Conservation (phyloP, 2,113 vertebrate species). For the Choloepus hoffmanni region DNA sequence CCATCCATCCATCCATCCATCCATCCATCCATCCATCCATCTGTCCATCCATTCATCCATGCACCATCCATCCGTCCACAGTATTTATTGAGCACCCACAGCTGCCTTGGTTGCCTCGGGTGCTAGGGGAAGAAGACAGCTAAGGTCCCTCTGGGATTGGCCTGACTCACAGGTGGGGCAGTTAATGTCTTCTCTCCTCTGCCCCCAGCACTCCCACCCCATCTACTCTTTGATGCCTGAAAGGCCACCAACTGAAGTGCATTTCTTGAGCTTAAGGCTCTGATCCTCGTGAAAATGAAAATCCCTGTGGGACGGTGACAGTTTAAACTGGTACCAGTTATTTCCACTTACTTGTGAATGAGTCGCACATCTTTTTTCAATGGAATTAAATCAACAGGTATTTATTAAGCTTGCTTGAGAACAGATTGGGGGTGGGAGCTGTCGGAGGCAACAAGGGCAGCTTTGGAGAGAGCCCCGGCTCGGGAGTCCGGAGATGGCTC, state of each 20-base stretch:
- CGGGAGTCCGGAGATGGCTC: not conserved
- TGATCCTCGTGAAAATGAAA: slow-evolving; percentile 65
- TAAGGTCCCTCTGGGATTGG: not conserved
- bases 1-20: not conserved
- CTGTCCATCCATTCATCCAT: not conserved
- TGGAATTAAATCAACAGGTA: slow-evolving; percentile 36
- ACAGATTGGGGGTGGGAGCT: not conserved
- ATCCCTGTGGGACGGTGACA: slow-evolving; percentile 21
- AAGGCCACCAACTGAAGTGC: slow-evolving; percentile 41
- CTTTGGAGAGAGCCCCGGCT: not conserved
- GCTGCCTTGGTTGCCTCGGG: not conserved
- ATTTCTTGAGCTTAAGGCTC: slow-evolving; percentile 57
- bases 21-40: not conserved
- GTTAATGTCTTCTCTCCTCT: not conserved
- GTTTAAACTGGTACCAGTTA: slow-evolving; percentile 22
- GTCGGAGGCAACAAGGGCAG: not conserved
- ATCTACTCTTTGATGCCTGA: slow-evolving; percentile 36
- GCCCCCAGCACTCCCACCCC: not conserved
- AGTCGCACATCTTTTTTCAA: not conserved
- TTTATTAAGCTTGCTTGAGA: not conserved
- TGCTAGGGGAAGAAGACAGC: not conserved
- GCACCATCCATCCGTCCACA: not conserved
- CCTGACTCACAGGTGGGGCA: not conserved
- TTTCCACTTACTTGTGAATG: slow-evolving; percentile 37
- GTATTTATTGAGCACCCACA: not conserved